These are phyloP conservation scores for Poeciliopsis paucimaculata DNA, from an alignment of 2,797 vertebrate species.

Conservation along the genomic window DNA sequence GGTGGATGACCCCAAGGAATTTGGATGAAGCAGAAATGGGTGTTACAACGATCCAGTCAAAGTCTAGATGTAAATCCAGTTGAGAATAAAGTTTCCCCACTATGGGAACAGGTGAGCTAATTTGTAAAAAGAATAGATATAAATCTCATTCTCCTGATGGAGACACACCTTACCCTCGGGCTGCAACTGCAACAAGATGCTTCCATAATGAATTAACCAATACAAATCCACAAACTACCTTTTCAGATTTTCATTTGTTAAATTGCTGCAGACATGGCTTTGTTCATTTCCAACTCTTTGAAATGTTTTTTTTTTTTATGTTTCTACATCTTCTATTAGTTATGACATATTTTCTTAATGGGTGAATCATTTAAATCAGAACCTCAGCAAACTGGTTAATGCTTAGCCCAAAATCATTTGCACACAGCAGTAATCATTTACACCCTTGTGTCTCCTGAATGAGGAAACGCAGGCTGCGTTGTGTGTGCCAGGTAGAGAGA, in stretches of 20 bases:
- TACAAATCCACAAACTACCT: neutral
- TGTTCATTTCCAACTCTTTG: neutral
- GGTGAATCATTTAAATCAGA: slow-evolving; percentile 4
- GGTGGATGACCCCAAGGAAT: neutral
- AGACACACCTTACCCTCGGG: neutral
- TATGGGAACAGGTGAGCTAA: neutral
- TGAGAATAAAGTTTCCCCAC: neutral
- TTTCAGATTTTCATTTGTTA: neutral
- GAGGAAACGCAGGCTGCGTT: slow-evolving; percentile 10
- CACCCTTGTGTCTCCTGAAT: neutral
- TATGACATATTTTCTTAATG: neutral
- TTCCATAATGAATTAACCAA: neutral
- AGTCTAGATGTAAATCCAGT: neutral
- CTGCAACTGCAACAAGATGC: neutral
- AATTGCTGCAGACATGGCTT: neutral
- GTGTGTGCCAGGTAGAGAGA: neutral
- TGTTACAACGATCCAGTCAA: neutral
- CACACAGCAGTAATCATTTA: slow-evolving; percentile 34
- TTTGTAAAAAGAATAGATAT: neutral
- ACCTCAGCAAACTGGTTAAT: slow-evolving; percentile 5
- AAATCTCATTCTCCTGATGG: neutral
- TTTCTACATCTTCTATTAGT: neutral
- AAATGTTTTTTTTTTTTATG: neutral
- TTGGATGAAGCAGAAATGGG: neutral
- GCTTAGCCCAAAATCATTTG: slow-evolving; percentile 24